Percentiles rank a stretch among this genome's conserved stretches.
Conservation (phyloP, 2,113 vertebrate species). For the Sebastes schlegelii region DNA sequence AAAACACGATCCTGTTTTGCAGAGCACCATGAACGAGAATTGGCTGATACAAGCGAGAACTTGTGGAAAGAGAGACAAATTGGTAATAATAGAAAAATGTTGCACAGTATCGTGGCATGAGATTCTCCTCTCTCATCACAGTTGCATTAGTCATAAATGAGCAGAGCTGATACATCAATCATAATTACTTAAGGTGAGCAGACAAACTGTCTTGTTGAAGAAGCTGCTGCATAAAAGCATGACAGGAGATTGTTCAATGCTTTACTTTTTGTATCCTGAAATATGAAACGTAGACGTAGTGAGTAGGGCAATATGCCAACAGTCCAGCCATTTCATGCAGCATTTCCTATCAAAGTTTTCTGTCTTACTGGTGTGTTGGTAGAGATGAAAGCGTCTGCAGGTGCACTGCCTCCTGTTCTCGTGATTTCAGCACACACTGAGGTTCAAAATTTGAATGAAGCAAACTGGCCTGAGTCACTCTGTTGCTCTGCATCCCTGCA, state of each 20-base stretch:
- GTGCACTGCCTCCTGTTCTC: constrained; percentile 35
- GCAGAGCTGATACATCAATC: constrained; percentile 37
- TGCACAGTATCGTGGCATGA: not conserved
- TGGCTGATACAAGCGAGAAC: constrained; percentile 12
- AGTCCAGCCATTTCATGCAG: not conserved
- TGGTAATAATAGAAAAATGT: constrained; percentile 15
- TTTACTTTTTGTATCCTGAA: not conserved
- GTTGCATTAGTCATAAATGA: constrained; percentile 38
- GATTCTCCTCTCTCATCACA: constrained; percentile 29
- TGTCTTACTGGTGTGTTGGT: constrained; percentile 22
- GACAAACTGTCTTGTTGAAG: not conserved
- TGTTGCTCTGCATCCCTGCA: constrained; percentile 54
- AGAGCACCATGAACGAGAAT: constrained; percentile 27
- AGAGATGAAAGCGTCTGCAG: constrained; percentile 37
- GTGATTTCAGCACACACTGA: constrained; percentile 24
- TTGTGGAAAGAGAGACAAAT: constrained; percentile 38
- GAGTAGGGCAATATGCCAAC: not conserved
- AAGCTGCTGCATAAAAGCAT: constrained; percentile 4
- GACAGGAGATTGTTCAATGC: not conserved
- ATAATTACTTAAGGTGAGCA: constrained; percentile 7
- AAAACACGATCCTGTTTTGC: constrained; percentile 43
- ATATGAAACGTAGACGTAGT: not conserved
- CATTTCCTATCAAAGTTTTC: constrained; percentile 14
- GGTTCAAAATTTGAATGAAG: constrained; percentile 41
- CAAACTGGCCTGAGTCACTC: constrained; percentile 55